Conservation (phyloP, 1,140 invertebrate species). For the Papilio machaon region DNA sequence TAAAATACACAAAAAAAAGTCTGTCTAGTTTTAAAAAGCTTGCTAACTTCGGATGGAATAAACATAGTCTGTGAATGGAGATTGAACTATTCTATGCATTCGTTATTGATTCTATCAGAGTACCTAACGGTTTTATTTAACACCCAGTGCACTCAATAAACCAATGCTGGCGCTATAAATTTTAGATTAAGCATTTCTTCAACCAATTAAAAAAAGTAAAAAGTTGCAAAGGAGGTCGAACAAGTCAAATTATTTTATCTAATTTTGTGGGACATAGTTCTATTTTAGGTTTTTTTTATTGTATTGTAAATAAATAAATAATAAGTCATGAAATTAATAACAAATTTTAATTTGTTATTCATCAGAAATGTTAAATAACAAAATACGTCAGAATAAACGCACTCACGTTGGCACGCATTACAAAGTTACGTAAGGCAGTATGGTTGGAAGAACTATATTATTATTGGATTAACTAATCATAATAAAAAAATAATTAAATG, state of each 20-base stretch:
- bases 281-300: too few relatives aligned
- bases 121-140: conserved; percentile 10
- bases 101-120: conserved; percentile 15
- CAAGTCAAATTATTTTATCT: too few relatives aligned
- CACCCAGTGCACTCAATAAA: conserved; percentile 1
- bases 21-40: conserved; percentile 7
- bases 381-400: too few relatives aligned
- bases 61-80: background rate
- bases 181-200: background rate
- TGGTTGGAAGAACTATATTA: too few relatives aligned
- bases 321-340: too few relatives aligned
- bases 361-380: too few relatives aligned
- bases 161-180: background rate
- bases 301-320: too few relatives aligned
- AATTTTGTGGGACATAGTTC: too few relatives aligned
- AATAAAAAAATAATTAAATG: background rate
- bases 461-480: background rate
- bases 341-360: too few relatives aligned
- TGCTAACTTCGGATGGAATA: background rate
- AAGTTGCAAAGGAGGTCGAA: background rate
- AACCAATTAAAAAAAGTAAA: background rate
- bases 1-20: background rate
- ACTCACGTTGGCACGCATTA: too few relatives aligned
- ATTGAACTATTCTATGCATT: conserved; percentile 25
- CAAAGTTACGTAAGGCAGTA: too few relatives aligned